Conservation (phyloP, 2,888 invertebrate species). For the Pyrochroa serraticornis region DNA sequence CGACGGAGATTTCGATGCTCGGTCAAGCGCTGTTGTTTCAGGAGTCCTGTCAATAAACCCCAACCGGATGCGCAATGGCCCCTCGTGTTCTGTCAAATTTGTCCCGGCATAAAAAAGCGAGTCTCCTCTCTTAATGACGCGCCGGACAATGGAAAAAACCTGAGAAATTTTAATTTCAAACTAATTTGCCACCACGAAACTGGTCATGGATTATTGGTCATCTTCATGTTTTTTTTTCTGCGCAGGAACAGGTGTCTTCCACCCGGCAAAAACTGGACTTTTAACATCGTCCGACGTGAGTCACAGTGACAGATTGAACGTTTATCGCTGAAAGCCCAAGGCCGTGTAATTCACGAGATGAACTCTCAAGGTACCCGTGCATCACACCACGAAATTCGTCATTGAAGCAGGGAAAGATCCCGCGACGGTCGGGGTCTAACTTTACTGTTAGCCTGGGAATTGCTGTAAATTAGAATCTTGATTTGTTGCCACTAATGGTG, state of each 20-base stretch:
- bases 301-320: conserved; percentile 29
- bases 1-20: no score
- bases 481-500: conserved; percentile 17
- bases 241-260: conserved; percentile 25
- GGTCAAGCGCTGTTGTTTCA: no score
- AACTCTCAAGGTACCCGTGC: conserved; percentile 24
- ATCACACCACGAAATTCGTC: conserved; percentile 35
- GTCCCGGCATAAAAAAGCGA: conserved; percentile 3
- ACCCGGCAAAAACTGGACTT: conserved; percentile 23
- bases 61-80: conserved; percentile 14
- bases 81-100: conserved; percentile 14
- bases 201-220: conserved; percentile 25
- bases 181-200: conserved; percentile 26
- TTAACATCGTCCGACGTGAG: conserved; percentile 20
- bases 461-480: conserved; percentile 20
- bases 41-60: conserved; percentile 22
- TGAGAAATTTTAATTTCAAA: conserved; percentile 25
- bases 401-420: no score
- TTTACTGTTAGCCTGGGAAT: not conserved
- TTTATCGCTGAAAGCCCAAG: conserved; percentile 29
- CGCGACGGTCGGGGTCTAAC: no score
- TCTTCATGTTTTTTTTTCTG: conserved; percentile 1
- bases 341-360: conserved; percentile 28
- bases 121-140: conserved; percentile 6
- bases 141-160: conserved; percentile 16